Base-by-base conservation (phyloP, 2,888 invertebrate species). In the Amiota minor region DNA sequence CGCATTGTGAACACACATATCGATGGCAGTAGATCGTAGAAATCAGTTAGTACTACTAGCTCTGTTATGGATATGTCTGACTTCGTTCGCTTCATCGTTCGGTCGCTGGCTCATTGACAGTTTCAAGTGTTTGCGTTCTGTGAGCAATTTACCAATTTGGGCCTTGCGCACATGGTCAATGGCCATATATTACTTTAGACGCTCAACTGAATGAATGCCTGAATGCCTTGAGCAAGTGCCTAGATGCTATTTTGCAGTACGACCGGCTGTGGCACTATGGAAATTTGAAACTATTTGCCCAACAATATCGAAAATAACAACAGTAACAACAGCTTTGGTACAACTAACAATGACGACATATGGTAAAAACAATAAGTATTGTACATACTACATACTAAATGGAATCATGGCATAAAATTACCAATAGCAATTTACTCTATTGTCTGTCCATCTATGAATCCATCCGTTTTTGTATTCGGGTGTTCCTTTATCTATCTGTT, bases 51-150 rank as follows among this genome's bases (percentile, higher is more conserved):
- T n/a, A 35, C 23, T 23, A 23, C 23, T 4, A 35, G 6, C 2
- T 35, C 35, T 4, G 35, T n/a, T 50, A 50, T 50, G 14, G 12
- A 50, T 50, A 6, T 50, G n/a, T 0, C 53, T 35, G 35, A 35
- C 35, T 35, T 3, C 11, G 62, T 10, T 35, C 18, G 18, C 2
- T 65, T 16, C 16, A 23, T 65, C 46, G 46, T 16, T 10, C 35
- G 45, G 14, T 47, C 47, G 49, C 68, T 50, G 62, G 71, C 74
- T 75, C 76, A 75, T 78, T 75, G 75, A 79, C 78, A 79, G 73
- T 79, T 78, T 75, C 76, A 77, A 79, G 78, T 78, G 78, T 78
- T 79, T 78, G 67, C 16, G 53, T n/a, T n/a, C 6, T 68, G 76
- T 76, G 73, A 76, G 78, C 77, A 78, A 78, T 78, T 72, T 72